phyloP scores from a whole-genome alignment of 2,797 vertebrate species.

The Moxostoma hubbsi region DNA sequence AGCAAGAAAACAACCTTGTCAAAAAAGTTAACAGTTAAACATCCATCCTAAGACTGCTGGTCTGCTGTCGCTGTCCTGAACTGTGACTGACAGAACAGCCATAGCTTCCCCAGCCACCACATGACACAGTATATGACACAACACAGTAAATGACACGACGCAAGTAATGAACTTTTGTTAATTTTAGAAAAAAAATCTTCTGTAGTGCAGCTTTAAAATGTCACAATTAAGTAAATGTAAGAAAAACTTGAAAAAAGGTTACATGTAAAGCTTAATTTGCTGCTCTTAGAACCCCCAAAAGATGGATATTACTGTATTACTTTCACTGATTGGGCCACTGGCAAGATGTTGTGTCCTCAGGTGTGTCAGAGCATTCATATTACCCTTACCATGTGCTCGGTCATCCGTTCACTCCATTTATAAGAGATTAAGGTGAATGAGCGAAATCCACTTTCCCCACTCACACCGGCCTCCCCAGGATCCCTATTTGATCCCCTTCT shows the following conservation, averaged over 20 bases:
- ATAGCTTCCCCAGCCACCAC: too few relatives aligned
- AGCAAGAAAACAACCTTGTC: too few relatives aligned
- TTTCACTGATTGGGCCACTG: not conserved
- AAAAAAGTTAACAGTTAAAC: too few relatives aligned
- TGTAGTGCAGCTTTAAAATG: too few relatives aligned
- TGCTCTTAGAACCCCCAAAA: not conserved
- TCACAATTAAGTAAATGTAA: too few relatives aligned
- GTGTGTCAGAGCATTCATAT: slow-evolving; percentile 9
- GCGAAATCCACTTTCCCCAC: not conserved
- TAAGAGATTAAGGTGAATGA: slow-evolving; percentile 33
- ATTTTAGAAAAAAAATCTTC: too few relatives aligned
- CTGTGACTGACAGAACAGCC: too few relatives aligned
- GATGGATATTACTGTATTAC: not conserved
- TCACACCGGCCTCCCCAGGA: not conserved
- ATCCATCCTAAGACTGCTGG: too few relatives aligned
- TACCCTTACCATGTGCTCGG: slow-evolving; percentile 17
- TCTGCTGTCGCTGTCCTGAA: too few relatives aligned
- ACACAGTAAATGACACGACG: too few relatives aligned
- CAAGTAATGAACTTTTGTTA: too few relatives aligned
- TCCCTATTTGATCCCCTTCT: slow-evolving; percentile 11
- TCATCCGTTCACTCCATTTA: slow-evolving; percentile 40
- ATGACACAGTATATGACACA: too few relatives aligned
- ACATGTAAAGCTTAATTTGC: not conserved
- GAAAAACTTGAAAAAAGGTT: not conserved
- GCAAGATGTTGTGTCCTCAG: slow-evolving; percentile 3